phyloP scores from a whole-genome alignment of 2,797 vertebrate genomes.

The Leptoclinus maculatus region DNA sequence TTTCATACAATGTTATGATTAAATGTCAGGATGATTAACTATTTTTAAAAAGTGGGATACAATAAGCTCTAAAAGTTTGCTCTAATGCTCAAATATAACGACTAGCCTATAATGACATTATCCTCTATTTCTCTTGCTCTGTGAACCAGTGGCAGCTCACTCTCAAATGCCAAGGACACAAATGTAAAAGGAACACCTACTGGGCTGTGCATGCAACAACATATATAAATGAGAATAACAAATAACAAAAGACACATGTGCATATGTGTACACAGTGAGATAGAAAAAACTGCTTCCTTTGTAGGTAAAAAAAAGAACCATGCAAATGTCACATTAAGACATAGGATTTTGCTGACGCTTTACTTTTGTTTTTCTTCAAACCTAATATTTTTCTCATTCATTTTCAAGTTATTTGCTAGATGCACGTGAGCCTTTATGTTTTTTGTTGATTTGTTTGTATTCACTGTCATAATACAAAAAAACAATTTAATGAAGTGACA shows the following conservation, averaged over 20 bases:
- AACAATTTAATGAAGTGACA: not conserved
- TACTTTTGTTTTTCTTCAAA: not conserved
- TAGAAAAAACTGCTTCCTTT: not conserved
- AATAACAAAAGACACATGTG: not conserved
- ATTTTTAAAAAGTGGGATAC: not conserved
- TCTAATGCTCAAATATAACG: not conserved
- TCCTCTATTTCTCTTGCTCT: not conserved
- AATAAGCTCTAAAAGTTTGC: not conserved
- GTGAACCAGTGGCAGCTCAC: not conserved
- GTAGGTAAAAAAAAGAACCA: not conserved
- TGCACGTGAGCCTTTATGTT: not conserved
- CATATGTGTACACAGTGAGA: not conserved
- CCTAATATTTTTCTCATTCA: too few relatives aligned
- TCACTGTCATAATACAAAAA: not conserved
- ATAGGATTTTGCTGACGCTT: not conserved
- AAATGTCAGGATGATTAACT: not conserved
- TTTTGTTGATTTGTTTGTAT: slow-evolving; percentile 5
- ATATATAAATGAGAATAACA: not conserved
- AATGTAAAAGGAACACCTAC: not conserved
- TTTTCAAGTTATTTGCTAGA: not conserved
- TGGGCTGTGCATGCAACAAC: not conserved
- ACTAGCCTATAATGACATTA: not conserved
- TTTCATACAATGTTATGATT: not conserved
- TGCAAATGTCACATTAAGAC: not conserved
- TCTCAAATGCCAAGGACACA: not conserved